Evolutionary conservation across 2,888 invertebrate species (phyloP), one percentile per base, ranked within the genome.

Genomic region (Hydrotaea diabolus): DNA sequence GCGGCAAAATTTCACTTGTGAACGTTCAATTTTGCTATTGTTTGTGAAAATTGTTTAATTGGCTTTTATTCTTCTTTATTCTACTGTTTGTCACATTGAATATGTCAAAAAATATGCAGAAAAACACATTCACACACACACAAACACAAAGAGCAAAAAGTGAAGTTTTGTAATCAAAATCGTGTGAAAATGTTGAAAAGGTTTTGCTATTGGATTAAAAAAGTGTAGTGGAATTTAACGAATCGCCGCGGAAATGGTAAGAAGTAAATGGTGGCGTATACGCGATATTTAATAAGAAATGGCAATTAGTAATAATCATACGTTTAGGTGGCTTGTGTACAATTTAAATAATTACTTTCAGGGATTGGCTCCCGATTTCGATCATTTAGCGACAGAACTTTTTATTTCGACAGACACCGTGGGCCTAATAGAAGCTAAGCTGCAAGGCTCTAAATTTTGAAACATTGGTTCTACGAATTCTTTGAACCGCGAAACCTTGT

Each of bases 201-300:
- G 46, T 39, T 69, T 43, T 69, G 69, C 69, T 69, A 69, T 69
- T 69, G 69, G 13, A 43, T 23, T 46, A 15, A 23, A 46, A n/a
- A 23, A 23, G 15, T 8, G 39, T 39, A 11, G 11, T 13, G 13
- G 13, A 39, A 39, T 39, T 39, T 39, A 1, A 36, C 5, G 59
- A n/a, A 31, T 62, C 11, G 62, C 13, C 49, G 13, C 15, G 49
- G 49, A 2, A n/a, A 1, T 43, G 43, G 3, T 39, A 39, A 39
- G 39, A 39, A 39, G 39, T 59, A 26, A 26, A 2, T 64, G 31
- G n/a, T 64, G 64, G 36, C 36, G 64, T 64, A 64, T 64, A 66
- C 39, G 66, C 17, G 19, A 43, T 19, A 21, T 31, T 31, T 31
- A 31, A 31, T n/a, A n/a, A n/a, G n/a, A n/a, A 13, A 36, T 31